Evolutionary conservation across 2,113 vertebrate species (phyloP).

Genomic region (Drymodes brunneopygia): DNA sequence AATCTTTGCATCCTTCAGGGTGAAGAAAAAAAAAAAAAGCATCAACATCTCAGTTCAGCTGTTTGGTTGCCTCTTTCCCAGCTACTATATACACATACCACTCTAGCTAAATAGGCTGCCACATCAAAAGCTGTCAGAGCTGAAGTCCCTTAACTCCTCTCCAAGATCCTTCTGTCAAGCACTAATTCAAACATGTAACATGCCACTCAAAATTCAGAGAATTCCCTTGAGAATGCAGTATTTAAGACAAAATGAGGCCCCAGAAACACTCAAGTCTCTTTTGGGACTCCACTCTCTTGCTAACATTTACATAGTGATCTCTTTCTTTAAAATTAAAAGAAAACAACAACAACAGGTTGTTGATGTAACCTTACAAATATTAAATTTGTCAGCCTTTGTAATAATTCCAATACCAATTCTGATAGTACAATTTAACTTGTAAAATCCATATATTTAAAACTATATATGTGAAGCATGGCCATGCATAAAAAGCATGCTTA

Average conservation of each 20-base stretch:
- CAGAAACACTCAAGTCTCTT: neutral
- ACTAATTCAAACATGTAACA: neutral
- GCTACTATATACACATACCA: neutral
- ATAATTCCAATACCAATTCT: neutral
- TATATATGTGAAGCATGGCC: neutral
- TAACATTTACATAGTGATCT: neutral
- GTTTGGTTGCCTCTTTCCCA: neutral
- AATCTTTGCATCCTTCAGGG: slow-evolving; percentile 83
- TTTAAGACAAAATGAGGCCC: rapidly evolving
- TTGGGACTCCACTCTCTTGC: neutral
- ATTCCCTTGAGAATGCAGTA: neutral
- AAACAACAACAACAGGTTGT: neutral
- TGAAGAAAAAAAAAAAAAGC: neutral
- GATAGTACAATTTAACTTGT: neutral
- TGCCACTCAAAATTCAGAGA: neutral
- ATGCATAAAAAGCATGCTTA: neutral
- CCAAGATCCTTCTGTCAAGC: neutral
- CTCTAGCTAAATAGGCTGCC: neutral
- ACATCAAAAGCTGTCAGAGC: neutral
- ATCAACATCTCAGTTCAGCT: neutral
- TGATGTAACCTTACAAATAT: neutral
- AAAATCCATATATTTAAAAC: neutral
- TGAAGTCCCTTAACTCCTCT: neutral
- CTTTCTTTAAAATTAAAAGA: neutral
- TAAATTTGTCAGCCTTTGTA: neutral